Conservation (phyloP, 64 coral and sea anemone species). For the Stichodactyla helianthus region DNA sequence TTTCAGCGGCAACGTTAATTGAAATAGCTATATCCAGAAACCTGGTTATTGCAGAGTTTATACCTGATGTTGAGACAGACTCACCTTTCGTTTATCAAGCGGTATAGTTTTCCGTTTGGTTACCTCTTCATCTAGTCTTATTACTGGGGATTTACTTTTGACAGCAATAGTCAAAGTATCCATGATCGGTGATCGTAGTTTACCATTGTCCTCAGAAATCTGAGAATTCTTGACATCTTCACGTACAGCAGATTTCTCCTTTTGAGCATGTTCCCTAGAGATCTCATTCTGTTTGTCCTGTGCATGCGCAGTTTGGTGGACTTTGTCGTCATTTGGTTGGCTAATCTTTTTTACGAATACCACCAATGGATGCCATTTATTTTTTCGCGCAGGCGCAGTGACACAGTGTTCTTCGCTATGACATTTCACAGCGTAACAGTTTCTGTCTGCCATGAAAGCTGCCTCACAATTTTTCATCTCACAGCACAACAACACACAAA, state of each 20-base stretch:
- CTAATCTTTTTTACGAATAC: slow-evolving; percentile 58
- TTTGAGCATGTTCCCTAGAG: neutral
- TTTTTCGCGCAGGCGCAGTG: slow-evolving; percentile 72
- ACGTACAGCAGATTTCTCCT: neutral
- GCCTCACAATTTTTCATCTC: slow-evolving; percentile 72
- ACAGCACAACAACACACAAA: slow-evolving; percentile 82
- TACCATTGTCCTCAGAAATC: neutral
- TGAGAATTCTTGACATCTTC: slow-evolving; percentile 1
- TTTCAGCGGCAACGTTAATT: too few relatives aligned
- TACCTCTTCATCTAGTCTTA: neutral
- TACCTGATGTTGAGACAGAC: neutral
- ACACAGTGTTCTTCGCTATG: slow-evolving; percentile 74
- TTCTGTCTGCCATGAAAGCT: slow-evolving; percentile 71
- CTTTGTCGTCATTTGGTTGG: neutral
- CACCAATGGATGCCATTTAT: slow-evolving; percentile 81
- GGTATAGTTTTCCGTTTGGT: neutral
- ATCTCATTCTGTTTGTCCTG: neutral
- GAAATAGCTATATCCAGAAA: too few relatives aligned
- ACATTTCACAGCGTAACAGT: slow-evolving; percentile 76
- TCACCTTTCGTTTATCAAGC: slow-evolving; percentile 7
- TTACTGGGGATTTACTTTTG: neutral
- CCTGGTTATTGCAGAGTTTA: too few relatives aligned
- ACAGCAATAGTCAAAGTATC: neutral
- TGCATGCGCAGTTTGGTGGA: neutral
- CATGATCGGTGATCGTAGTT: neutral